Percentiles rank a stretch among this genome's conserved stretches.
Evolutionary conservation across 2,888 invertebrate species (phyloP).

Genomic region (Dione vanillae): DNA sequence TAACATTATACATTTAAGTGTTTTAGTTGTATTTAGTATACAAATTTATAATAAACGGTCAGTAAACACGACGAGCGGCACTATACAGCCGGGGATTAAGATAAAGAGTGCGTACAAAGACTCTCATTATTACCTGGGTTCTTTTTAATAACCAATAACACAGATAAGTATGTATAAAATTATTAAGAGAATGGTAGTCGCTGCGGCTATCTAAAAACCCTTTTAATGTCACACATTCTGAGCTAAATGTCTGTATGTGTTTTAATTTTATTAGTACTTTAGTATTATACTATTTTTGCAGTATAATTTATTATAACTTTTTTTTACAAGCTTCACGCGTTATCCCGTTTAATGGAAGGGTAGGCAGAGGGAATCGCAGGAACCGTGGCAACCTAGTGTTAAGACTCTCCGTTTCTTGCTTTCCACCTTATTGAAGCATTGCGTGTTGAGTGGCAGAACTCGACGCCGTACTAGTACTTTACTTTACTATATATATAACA

Average conservation of each 20-base stretch:
- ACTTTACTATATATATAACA: too few relatives aligned
- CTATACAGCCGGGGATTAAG: slow-evolving; percentile 30
- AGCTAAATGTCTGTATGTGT: slow-evolving; percentile 15
- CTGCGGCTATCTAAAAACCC: slow-evolving; percentile 16
- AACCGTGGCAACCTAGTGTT: too few relatives aligned
- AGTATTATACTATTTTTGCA: not conserved
- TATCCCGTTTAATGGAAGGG: too few relatives aligned
- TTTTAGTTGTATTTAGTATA: slow-evolving; percentile 24
- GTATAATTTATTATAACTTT: too few relatives aligned
- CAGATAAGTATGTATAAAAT: slow-evolving; percentile 28
- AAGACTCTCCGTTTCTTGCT: too few relatives aligned
- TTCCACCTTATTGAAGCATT: too few relatives aligned
- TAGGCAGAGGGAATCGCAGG: too few relatives aligned
- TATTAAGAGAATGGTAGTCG: slow-evolving; percentile 18
- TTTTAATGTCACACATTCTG: slow-evolving; percentile 16
- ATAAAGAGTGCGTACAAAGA: slow-evolving; percentile 27
- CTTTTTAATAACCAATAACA: slow-evolving; percentile 34
- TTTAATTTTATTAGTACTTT: slow-evolving; percentile 14
- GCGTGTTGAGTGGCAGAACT: too few relatives aligned
- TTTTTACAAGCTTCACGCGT: too few relatives aligned
- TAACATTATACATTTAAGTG: slow-evolving; percentile 25
- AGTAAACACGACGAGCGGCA: slow-evolving; percentile 26
- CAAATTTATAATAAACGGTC: slow-evolving; percentile 27
- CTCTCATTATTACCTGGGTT: slow-evolving; percentile 23
- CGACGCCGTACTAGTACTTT: too few relatives aligned